Percentiles rank a stretch among this genome's conserved stretches.
Evolutionary conservation across 2,888 invertebrate species (phyloP).

Genomic region (Gibbula magus): DNA sequence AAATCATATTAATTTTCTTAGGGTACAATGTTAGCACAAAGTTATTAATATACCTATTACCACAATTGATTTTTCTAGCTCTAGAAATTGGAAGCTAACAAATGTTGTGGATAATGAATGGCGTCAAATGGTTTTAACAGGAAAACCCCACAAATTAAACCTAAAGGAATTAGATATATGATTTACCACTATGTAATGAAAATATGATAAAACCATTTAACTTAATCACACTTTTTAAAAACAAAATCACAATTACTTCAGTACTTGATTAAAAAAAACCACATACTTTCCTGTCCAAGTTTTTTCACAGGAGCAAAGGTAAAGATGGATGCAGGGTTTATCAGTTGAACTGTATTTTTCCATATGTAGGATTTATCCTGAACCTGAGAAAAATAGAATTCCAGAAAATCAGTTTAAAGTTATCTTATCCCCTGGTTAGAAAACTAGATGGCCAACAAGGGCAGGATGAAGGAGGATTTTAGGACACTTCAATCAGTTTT

Average conservation of each 20-base stretch:
- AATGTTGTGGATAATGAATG: too few species aligned
- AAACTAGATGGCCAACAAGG: too few species aligned
- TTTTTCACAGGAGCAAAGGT: constrained; percentile 82
- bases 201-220: background rate
- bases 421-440: too few species aligned
- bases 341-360: constrained; percentile 78
- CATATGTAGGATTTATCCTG: constrained; percentile 39
- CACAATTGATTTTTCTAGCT: background rate
- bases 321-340: constrained; percentile 80
- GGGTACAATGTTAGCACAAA: background rate
- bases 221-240: background rate
- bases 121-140: too few species aligned
- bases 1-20: background rate
- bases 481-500: too few species aligned
- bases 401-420: too few species aligned
- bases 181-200: too few species aligned
- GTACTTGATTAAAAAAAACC: background rate
- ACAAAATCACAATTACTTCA: background rate
- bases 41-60: background rate
- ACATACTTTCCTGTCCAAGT: constrained; percentile 50
- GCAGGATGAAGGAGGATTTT: too few species aligned
- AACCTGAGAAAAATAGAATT: constrained; percentile 15
- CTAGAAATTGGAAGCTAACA: too few species aligned
- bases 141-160: too few species aligned
- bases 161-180: too few species aligned